These are phyloP conservation scores for Himalopsyche tibetana DNA, from an alignment of 2,888 invertebrate species.

Conservation along the genomic window DNA sequence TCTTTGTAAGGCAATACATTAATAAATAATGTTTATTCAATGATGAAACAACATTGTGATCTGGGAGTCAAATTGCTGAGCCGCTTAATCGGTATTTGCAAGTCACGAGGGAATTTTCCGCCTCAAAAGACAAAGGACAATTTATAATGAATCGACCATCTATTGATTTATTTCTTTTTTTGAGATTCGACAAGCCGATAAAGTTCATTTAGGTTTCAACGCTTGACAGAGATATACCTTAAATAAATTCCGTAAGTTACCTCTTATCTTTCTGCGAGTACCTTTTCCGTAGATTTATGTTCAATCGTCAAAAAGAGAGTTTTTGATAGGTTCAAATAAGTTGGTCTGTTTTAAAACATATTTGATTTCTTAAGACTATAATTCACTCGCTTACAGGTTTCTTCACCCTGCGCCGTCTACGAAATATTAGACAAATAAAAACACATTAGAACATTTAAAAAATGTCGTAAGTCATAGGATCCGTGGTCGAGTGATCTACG, in stretches of 20 bases:
- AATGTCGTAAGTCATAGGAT: no score
- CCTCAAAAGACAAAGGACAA: slow-evolving; percentile 41
- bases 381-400: no score
- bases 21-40: slow-evolving; percentile 16
- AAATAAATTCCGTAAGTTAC: background rate
- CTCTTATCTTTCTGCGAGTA: background rate
- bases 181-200: slow-evolving; percentile 11
- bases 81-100: slow-evolving; percentile 1
- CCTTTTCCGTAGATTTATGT: no score
- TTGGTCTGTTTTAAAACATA: no score
- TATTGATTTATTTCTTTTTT: slow-evolving; percentile 33
- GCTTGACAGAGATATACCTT: background rate
- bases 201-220: background rate
- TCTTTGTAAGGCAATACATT: background rate
- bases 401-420: no score
- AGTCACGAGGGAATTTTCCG: slow-evolving; percentile 11
- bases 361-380: no score
- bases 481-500: no score
- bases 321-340: no score
- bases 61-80: slow-evolving; percentile 22
- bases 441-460: no score
- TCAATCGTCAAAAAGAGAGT: no score
- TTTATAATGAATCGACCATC: slow-evolving; percentile 14
- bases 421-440: no score
- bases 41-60: background rate